Base-by-base conservation (phyloP, 2,797 vertebrate species). In the Eidolon dupreanum region DNA sequence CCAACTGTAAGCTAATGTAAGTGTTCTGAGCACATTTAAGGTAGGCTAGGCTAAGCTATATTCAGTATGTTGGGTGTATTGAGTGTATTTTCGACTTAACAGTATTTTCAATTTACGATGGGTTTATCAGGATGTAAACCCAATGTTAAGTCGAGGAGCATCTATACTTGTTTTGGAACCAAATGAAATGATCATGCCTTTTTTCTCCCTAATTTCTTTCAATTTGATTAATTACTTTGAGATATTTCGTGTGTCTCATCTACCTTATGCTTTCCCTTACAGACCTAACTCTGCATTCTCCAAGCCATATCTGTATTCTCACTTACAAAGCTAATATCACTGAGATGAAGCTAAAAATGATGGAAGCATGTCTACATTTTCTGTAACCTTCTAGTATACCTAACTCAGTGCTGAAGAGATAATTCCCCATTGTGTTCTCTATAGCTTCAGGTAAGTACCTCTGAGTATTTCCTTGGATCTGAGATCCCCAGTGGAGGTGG, bases 181-280 rank as follows among this genome's bases (percentile, higher is more conserved):
- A 61, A 33, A 26, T 94, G 53, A 90, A 38, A 93, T 75, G 15
- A 91, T 81, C 19, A 31, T 89, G 3, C 13, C 41, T 71, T 65
- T 61, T 84, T 59, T 22, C 46, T 90, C 63, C 20, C 55, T 74
- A 88, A 74, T n/a, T 88, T 81, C 55, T 95, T n/a, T 82, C 79
- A 61, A 65, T 88, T 94, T 78, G 31, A 81, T 71, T 90, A 92
- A 81, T 71, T 90, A 92, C 31, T 77, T 92, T 84, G 36, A 73
- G 65, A 61, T 75, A 75, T 71, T 53, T 88, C 55, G 36, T 46
- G 36, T 83, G 28, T 84, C 79, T 95, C 61, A 33, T 63, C 55
- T 82, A 86, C 26, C 53, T 53, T 65, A 82, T 38, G 22, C 9
- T 78, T 88, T 93, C 38, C 15, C 46, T 73, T 63, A 51, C 24